Evolutionary conservation across 2,113 vertebrate species (phyloP), one percentile per base, ranked within the genome.

Genomic region (Megalops atlanticus): DNA sequence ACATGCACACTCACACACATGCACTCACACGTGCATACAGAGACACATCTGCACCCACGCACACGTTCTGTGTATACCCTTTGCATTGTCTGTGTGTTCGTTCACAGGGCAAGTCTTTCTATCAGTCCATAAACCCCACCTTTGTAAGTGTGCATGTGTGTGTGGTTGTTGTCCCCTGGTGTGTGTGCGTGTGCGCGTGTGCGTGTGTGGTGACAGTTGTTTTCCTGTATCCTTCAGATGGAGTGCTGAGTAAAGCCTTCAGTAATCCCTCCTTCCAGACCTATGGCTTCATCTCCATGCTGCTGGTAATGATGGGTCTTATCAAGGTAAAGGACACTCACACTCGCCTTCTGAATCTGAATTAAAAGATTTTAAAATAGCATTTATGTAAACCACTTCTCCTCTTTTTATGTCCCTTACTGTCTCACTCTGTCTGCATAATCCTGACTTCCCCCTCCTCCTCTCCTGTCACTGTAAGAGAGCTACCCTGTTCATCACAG

Each of bases 281-380:
- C 12, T 95, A 94, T 74, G 88, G 76, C 39, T 99, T 99, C 80
- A 87, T 99, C 74, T 97, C 98, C 16, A 92, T 92, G 24, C 91
- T 99, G 49, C 90, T 99, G 58, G 88, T 98, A 71, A 94, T 97
- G 87, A 95, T 99, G 85, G 98, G 98, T 38, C 92, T 99, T 7
- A 93, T 99, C 74, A 99, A 99, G 96, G 98, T 99, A 82, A 84
- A 87, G 40, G 75, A 6, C 31, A 49, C 43, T 6, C 18, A 21
- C 73, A 81, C 64, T 10, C 41, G 39, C 10, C 40, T 31, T 41
- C 64, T 21, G n/a, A n/a, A n/a, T n/a, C n/a, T n/a, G n/a, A n/a
- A n/a, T n/a, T n/a, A n/a, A n/a, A n/a, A n/a, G n/a, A n/a, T n/a
- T 49, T 49, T 49, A 49, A 49, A 16, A 49, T 1, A 16, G 6